Evolutionary conservation across 2,888 invertebrate species (phyloP), one percentile per base, ranked within the genome.

Genomic region (Dusona sp.): DNA sequence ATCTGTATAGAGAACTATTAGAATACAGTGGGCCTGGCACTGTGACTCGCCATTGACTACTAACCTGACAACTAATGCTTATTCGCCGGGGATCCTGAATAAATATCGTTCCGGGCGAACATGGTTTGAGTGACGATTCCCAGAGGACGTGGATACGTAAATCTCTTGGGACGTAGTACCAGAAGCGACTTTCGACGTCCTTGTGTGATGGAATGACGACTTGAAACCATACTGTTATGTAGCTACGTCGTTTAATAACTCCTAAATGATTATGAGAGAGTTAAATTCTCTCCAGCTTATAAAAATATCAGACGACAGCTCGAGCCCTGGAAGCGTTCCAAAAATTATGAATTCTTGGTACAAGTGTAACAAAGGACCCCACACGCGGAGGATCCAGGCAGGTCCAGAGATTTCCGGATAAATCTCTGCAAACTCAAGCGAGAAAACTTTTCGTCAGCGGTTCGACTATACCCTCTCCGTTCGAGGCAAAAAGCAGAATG

Each of bases 41-140:
- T 51, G 8, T 42, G 13, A 25, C 25, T 57, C 38, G 48, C 42
- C 33, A 19, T 57, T 45, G 54, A 45, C 25, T 29, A 61, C 19
- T 70, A 73, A 83, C 87, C 84, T 86, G 88, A 89, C 88, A 86
- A 84, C 89, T 87, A 89, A n/a, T n/a, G n/a, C 88, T 84, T 88
- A 90, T 89, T 89, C 90, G 88, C 74, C 87, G 22, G 89, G 88
- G 88, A 89, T 85, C 77, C 73, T 70, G 72, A 81, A 88, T 86
- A 87, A 88, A 89, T 89, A 89, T 74, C 89, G 90, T 88, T 90
- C 85, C 65, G 38, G 33, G 19, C 36, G 48, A 54, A 48, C 7
- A 61, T 29, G 25, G 57, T 36, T 42, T 54, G 25, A 72, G 29
- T 29, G 61, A 29, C 29, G 57, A 25, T 57, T 57, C 57, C 25